A percentile compares a stretch with the other conserved stretches of the same genome.
phyloP scores from a whole-genome alignment of 2,797 vertebrate genomes.

The Salmo trutta region DNA sequence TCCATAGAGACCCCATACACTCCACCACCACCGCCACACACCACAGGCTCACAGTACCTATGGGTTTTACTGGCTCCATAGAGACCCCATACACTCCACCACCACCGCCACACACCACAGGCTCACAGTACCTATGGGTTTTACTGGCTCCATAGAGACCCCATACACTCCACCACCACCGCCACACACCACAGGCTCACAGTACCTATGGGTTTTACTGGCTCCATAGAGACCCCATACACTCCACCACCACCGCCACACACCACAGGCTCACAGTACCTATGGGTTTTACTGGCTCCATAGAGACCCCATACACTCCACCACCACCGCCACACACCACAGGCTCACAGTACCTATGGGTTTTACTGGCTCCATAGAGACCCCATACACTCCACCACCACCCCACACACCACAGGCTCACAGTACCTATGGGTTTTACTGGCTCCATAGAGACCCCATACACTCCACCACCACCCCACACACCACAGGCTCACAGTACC shows the following conservation, averaged over 20 bases:
- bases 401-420: slow-evolving; percentile 32
- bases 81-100: slow-evolving; percentile 15
- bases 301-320: slow-evolving; percentile 17
- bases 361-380: slow-evolving; percentile 1
- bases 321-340: slow-evolving; percentile 25
- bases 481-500: slow-evolving; percentile 40
- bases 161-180: slow-evolving; percentile 18
- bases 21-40: slow-evolving; percentile 18
- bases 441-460: slow-evolving; percentile 12
- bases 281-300: slow-evolving; percentile 3
- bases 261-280: too few relatives aligned
- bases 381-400: slow-evolving; percentile 18
- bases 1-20: slow-evolving; percentile 13
- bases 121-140: too few relatives aligned
- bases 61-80: slow-evolving; percentile 5
- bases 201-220: too few relatives aligned
- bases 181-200: too few relatives aligned
- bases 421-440: too few relatives aligned
- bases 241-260: slow-evolving; percentile 16
- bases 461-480: slow-evolving; percentile 16
- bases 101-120: slow-evolving; percentile 28
- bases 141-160: slow-evolving; percentile 1
- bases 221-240: slow-evolving; percentile 13
- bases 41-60: too few relatives aligned
- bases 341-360: too few relatives aligned